Evolutionary conservation across 2,888 invertebrate genomes (phyloP), one percentile per base, ranked within the genome.

Genomic region (Plagiodera versicolora): DNA sequence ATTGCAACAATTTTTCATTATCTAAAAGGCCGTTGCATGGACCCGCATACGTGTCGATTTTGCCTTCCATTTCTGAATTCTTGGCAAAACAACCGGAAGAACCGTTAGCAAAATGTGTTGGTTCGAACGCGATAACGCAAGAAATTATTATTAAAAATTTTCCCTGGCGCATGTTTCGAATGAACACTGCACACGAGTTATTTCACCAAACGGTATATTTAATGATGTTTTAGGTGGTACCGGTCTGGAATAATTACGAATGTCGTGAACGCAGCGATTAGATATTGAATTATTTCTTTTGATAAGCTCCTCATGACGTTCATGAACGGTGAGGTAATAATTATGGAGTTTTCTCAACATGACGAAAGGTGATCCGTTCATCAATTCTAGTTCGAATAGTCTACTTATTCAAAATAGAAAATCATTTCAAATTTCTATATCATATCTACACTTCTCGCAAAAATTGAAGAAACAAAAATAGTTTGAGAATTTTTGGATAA

Each of bases 41-140:
- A 14, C 39, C 39, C 39, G 39, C 39, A 39, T 39, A 39, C 39
- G 14, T 14, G 39, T 39, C 14, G 39, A 39, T 14, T 39, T n/a
- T 2, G 39, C 39, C 39, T 39, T 39, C 39, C 14, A 69, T 72
- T 72, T 72, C 68, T 65, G 66, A 72, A 73, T 72, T 72, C 72
- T 68, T 67, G 56, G 63, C 67, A 57, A 67, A 70, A 71, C 70
- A 68, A 57, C 69, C 67, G 69, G 63, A 58, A 67, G 54, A 66
- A 70, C 71, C 69, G 72, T 72, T 72, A 71, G 63, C 59, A 50
- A 64, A 70, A 67, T 67, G 70, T 69, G 70, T 67, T 70, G 70
- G 68, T 64, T 63, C 65, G 66, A 68, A 69, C 67, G 67, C 64
- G 68, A 72, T 72, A 70, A 70, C 58, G 63, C 47, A 64, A 58